Evolutionary conservation across 2,797 vertebrate genomes (phyloP), one percentile per base, ranked within the genome.

Genomic region (Oreochromis mossambicus): DNA sequence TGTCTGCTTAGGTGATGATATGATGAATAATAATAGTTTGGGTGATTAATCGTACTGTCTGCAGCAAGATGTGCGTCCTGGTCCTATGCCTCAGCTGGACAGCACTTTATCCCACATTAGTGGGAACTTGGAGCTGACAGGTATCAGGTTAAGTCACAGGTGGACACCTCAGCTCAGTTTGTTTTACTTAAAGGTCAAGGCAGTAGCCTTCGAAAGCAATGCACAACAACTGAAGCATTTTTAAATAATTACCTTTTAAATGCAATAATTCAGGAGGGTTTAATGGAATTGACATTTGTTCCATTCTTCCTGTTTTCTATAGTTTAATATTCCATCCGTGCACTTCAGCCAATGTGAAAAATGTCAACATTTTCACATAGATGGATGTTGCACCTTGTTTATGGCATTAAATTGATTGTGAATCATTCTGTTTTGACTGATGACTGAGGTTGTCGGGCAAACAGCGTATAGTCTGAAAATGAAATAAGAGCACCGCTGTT

Each of bases 51-150:
- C 19, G 77, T 34, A 77, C 10, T 68, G 78, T 82, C 66, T 8
- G 54, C 58, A 29, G 63, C 17, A 29, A 89, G 76, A 76, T 13
- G 54, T 21, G 77, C 32, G 17, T 84, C 75, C 19, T 4, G 79
- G 66, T 41, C 61, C 52, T 90, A 5, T 50, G 83, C 73, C 90
- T 91, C 92, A 89, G 90, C 88, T 91, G 91, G 91, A 76, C 56
- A 10, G 75, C 86, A 75, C 86, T 88, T 86, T 77, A 82, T 91
- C 86, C 68, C 56, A 77, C 87, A 87, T 91, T 87, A 92, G 81
- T 79, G 79, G 88, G 51, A 90, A 86, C 86, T 88, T 82, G 83
- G 50, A 88, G 81, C 83, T 77, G 91, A 92, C 91, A 87, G 83
- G 87, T 84, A 73, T 91, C 88, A 50, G 82, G 79, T 87, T 89